Base-by-base conservation (phyloP, 2,888 invertebrate genomes). In the Drosophila antonietae region DNA sequence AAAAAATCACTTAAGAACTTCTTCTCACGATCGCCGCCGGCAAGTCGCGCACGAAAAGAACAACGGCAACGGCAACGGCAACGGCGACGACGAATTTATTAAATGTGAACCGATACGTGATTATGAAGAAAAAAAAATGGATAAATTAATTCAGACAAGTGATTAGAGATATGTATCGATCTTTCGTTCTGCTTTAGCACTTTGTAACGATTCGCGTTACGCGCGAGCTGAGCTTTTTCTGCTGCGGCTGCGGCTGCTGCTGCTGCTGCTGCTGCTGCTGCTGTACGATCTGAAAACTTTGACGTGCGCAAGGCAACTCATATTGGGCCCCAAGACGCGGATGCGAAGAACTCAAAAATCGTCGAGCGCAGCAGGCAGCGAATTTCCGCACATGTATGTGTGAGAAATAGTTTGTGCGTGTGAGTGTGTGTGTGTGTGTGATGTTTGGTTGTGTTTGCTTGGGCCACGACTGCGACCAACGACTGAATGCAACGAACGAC, bases 261-360 rank as follows among this genome's bases (percentile, higher is more conserved):
- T 39, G 43, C 43, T 15, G 33, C 56, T 43, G 9, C n/a, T n/a
- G n/a, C n/a, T n/a, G 62, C 75, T 46, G 70, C 68, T 76, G 77
- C 66, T 69, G 80, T 55, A 83, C 84, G 90, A 87, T 90, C 81
- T 86, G 89, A 88, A 87, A 90, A 84, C 88, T 86, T 88, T 81
- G 90, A 80, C 90, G 88, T 87, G 85, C 89, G 84, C 88, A 88
- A 88, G 89, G 83, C 90, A 90, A 88, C 90, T 89, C 90, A 83
- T 75, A 68, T 83, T 89, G 90, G 83, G 73, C 64, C 77, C 72
- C 81, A 88, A 83, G 84, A 81, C 89, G 75, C 81, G 80, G 87
- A 90, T 86, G 87, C 82, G 82, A 86, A 90, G 87, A 89, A 88
- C 90, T 84, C 76, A 74, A 77, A 83, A 86, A 56, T 61, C 67